Conservation (phyloP, 2,888 invertebrate genomes). For the Sthenelais limicola region DNA sequence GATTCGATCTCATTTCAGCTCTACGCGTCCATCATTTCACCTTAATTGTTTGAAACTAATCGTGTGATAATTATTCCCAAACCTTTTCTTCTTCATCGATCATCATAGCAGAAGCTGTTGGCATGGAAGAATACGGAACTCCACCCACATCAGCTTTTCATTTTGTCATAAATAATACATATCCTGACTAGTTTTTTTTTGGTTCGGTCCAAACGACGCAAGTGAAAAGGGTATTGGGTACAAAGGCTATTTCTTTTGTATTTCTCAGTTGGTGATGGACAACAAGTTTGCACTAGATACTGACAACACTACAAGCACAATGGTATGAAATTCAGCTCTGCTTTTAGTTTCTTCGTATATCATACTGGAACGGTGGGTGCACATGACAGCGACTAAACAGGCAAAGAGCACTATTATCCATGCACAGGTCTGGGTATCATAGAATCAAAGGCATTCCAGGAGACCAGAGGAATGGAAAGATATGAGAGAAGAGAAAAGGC, state of each 20-base stretch:
- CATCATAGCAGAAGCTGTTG: constrained; percentile 35
- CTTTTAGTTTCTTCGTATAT: too few relatives aligned
- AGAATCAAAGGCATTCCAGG: constrained; percentile 19
- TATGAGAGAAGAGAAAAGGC: too few relatives aligned
- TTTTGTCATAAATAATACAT: constrained; percentile 35
- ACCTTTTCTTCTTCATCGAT: too few relatives aligned
- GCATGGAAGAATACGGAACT: constrained; percentile 34
- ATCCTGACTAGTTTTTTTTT: constrained; percentile 33
- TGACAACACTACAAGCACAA: constrained; percentile 39
- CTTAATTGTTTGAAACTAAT: too few relatives aligned
- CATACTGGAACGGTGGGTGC: constrained; percentile 40
- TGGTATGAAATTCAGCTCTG: constrained; percentile 15
- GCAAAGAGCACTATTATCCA: constrained; percentile 19
- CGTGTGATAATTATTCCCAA: too few relatives aligned
- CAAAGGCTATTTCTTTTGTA: constrained; percentile 31
- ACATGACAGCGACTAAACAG: constrained; percentile 37
- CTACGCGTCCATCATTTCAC: too few relatives aligned
- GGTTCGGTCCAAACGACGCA: constrained; percentile 16
- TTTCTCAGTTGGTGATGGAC: constrained; percentile 34
- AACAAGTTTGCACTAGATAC: constrained; percentile 37
- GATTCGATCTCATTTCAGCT: too few relatives aligned
- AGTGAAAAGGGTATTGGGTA: constrained; percentile 32
- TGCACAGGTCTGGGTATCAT: constrained; percentile 24
- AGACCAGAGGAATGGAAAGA: constrained; percentile 32
- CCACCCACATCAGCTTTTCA: constrained; percentile 30